These are phyloP conservation scores for Actinemys pallida DNA, from an alignment of 2,113 vertebrate genomes.

Conservation along the genomic window DNA sequence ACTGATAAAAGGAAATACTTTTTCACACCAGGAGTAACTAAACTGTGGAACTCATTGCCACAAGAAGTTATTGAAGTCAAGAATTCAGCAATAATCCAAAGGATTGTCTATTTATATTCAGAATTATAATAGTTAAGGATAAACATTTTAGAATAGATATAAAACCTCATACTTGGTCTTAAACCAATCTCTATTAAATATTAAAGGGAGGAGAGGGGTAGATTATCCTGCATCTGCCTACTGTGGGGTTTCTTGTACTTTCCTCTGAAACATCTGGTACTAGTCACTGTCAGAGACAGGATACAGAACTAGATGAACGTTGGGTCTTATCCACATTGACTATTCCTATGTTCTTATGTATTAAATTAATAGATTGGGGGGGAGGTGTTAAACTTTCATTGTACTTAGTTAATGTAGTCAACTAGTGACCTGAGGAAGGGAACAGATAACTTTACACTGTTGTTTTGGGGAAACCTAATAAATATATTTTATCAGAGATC, in stretches of 20 bases:
- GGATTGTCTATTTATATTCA: not conserved
- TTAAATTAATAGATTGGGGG: not conserved
- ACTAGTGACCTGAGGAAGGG: not conserved
- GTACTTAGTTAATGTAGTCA: not conserved
- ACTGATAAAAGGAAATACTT: not conserved
- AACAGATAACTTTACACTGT: not conserved
- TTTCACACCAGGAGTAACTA: not conserved
- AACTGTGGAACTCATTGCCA: not conserved
- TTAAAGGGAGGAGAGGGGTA: accelerated
- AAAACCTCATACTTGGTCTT: not conserved
- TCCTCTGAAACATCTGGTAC: accelerated
- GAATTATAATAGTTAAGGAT: not conserved
- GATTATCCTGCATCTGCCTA: not conserved
- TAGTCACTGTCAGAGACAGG: accelerated
- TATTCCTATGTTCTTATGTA: not conserved
- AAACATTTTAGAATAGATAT: not conserved
- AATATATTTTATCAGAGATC: not conserved
- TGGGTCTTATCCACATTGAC: not conserved
- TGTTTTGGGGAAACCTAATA: not conserved
- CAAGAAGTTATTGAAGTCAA: not conserved
- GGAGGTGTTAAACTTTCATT: not conserved
- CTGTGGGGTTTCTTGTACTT: accelerated
- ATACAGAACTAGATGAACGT: not conserved
- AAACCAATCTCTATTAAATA: accelerated
- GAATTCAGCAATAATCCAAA: accelerated